phyloP scores from a whole-genome alignment of 2,113 vertebrate genomes.

The Amia ocellicauda region DNA sequence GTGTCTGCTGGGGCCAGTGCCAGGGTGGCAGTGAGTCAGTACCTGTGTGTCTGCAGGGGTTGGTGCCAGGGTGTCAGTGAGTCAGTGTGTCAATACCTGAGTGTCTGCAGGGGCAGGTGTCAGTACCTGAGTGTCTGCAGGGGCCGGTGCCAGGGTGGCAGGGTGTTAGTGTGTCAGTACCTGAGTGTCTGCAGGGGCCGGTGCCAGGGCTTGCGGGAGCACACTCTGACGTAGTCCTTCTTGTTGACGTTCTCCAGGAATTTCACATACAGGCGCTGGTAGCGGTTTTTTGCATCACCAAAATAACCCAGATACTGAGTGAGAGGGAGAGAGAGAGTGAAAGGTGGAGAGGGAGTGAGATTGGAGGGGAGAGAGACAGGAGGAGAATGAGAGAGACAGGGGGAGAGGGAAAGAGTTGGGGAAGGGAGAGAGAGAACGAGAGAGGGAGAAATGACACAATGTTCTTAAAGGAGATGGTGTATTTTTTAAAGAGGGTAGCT shows the following conservation, averaged over 20 bases:
- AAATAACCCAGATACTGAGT: constrained; percentile 86
- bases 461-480: no score
- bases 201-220: constrained; percentile 84
- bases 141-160: no score
- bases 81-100: constrained; percentile 74
- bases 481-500: no score
- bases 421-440: constrained; percentile 14
- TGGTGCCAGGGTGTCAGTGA: no score
- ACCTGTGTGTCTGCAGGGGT: no score
- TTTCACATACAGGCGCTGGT: constrained; percentile 88
- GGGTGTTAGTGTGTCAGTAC: constrained; percentile 51
- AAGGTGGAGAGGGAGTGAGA: no score
- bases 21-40: no score
- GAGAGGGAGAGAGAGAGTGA: not conserved
- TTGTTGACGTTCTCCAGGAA: constrained; percentile 91
- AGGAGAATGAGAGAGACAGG: no score
- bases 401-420: no score
- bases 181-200: constrained; percentile 74
- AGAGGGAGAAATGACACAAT: not conserved
- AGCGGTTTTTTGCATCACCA: constrained; percentile 84
- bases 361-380: no score
- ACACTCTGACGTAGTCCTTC: constrained; percentile 88
- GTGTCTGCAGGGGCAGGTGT: constrained; percentile 73
- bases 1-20: constrained; percentile 72
- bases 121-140: constrained; percentile 67